Percentiles rank a stretch among this genome's conserved stretches.
Conservation (phyloP, 2,888 invertebrate species). For the Amblyteles armatorius region DNA sequence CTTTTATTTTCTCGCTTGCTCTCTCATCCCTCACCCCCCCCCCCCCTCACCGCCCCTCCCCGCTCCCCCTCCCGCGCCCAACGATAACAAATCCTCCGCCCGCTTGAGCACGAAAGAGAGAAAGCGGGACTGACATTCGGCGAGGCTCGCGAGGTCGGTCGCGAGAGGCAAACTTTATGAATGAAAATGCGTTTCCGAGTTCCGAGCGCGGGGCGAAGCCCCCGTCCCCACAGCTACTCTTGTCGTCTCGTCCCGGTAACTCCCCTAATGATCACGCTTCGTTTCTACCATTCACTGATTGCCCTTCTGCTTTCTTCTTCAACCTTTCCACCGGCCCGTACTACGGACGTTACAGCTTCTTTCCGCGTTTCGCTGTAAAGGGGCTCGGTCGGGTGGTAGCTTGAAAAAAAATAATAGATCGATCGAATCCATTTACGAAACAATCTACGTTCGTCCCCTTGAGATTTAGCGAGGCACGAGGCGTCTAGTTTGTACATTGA, state of each 20-base stretch:
- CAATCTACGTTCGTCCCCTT: neutral
- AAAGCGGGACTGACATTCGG: constrained; percentile 62
- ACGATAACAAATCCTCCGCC: constrained; percentile 29
- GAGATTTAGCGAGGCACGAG: neutral
- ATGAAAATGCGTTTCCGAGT: constrained; percentile 79
- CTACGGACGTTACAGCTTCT: constrained; percentile 9
- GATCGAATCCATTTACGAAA: neutral
- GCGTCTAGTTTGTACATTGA: no score
- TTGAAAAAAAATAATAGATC: neutral
- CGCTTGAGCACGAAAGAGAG: constrained; percentile 46
- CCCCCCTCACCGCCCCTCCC: constrained; percentile 23
- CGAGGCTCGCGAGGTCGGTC: constrained; percentile 73
- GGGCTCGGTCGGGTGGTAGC: neutral
- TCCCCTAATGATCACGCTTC: constrained; percentile 56
- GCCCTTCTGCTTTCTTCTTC: constrained; percentile 42
- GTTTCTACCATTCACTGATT: constrained; percentile 43
- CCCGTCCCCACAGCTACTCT: constrained; percentile 62
- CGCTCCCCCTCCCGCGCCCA: constrained; percentile 16
- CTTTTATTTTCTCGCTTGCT: constrained; percentile 35
- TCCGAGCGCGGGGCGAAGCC: constrained; percentile 71
- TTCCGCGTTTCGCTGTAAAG: neutral
- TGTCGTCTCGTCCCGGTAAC: constrained; percentile 54
- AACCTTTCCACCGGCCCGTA: neutral
- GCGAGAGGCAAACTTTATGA: constrained; percentile 81
- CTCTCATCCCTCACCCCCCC: constrained; percentile 36